These are phyloP conservation scores for Megalonaias nervosa DNA, from an alignment of 1,140 invertebrate species.

Conservation along the genomic window DNA sequence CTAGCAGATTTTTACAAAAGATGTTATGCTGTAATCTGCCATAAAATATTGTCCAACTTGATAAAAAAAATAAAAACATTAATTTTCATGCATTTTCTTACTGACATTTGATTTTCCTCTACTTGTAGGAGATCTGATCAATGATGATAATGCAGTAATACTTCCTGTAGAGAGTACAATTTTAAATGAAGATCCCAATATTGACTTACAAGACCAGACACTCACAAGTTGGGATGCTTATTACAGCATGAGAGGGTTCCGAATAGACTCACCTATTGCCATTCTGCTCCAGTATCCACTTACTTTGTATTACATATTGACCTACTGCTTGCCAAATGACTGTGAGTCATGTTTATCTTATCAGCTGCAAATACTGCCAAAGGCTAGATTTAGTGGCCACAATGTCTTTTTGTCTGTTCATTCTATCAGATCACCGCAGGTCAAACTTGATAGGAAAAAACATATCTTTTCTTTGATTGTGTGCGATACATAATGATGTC, in stretches of 20 bases:
- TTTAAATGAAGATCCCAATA: slow-evolving; percentile 2
- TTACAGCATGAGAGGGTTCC: slow-evolving; percentile 45
- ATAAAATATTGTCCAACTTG: too few relatives aligned
- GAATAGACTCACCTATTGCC: slow-evolving; percentile 48
- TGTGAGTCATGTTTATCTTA: slow-evolving; percentile 20
- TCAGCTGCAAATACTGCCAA: not conserved
- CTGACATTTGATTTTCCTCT: too few relatives aligned
- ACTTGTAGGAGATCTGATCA: slow-evolving; percentile 15
- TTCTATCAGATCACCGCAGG: too few relatives aligned
- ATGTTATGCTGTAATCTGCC: too few relatives aligned
- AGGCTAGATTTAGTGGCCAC: not conserved
- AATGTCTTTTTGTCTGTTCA: not conserved
- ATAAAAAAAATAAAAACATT: too few relatives aligned
- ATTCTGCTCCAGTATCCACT: slow-evolving; percentile 50
- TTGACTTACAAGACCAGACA: not conserved
- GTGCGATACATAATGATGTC: too few relatives aligned
- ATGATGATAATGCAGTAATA: slow-evolving; percentile 11
- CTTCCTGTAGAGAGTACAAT: slow-evolving; percentile 25
- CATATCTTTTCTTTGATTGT: too few relatives aligned
- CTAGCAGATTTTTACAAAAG: too few relatives aligned
- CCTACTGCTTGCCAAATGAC: slow-evolving; percentile 34
- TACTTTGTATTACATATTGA: slow-evolving; percentile 48
- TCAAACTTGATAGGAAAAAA: too few relatives aligned
- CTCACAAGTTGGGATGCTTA: slow-evolving; percentile 40
- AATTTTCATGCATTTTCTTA: too few relatives aligned